A percentile compares a stretch with the other conserved stretches of the same genome.
phyloP scores from a whole-genome alignment of 2,888 invertebrate genomes.

The Nasonia oneida region DNA sequence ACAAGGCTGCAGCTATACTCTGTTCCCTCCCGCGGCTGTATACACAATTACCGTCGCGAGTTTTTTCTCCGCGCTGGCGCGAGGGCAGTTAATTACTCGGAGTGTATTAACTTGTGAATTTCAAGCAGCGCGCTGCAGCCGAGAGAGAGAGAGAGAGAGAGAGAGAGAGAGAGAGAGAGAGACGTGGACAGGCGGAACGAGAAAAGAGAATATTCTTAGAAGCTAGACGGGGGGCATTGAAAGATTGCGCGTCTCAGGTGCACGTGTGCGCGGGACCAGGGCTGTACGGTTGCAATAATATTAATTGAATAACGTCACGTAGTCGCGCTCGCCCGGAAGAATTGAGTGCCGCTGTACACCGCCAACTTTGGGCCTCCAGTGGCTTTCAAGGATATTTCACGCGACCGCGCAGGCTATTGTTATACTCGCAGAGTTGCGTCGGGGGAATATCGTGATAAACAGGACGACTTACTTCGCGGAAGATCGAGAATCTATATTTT shows the following conservation, averaged over 20 bases:
- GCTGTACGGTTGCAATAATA: slow-evolving; percentile 30
- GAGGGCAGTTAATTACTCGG: slow-evolving; percentile 38
- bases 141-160: too few relatives aligned
- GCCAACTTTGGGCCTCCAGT: slow-evolving; percentile 14
- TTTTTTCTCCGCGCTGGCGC: slow-evolving; percentile 8
- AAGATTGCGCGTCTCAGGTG: neutral
- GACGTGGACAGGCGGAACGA: too few relatives aligned
- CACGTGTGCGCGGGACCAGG: neutral
- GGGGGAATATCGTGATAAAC: neutral
- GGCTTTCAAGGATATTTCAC: slow-evolving; percentile 26
- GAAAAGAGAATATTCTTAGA: slow-evolving; percentile 19
- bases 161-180: too few relatives aligned
- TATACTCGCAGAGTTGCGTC: neutral
- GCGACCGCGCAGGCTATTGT: neutral
- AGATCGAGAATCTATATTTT: neutral
- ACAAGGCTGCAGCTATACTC: neutral
- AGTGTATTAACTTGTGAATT: slow-evolving; percentile 53
- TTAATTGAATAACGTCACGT: slow-evolving; percentile 50
- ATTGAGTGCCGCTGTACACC: neutral
- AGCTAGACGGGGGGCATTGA: neutral
- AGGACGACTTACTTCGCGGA: neutral
- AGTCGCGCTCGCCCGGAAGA: neutral
- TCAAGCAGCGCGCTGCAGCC: slow-evolving; percentile 23
- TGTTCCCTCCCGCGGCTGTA: slow-evolving; percentile 4
- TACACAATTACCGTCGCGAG: slow-evolving; percentile 39